Conservation (phyloP, 2,888 invertebrate species). For the Rhagophthalmus giganteus region DNA sequence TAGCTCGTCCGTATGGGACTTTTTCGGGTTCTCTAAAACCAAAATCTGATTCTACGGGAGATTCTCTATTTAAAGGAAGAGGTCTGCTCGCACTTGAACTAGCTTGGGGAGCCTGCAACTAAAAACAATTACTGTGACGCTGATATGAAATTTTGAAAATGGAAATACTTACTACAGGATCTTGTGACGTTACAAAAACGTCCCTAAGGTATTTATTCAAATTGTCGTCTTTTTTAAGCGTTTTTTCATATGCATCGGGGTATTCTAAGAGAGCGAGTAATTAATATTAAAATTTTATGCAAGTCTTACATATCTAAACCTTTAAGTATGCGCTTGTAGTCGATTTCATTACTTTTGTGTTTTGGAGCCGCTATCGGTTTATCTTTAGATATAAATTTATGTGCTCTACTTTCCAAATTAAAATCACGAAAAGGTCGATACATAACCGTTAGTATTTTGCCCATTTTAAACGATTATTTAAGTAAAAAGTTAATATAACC, state of each 20-base stretch:
- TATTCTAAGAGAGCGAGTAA: conserved; percentile 55
- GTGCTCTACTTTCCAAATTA: conserved; percentile 77
- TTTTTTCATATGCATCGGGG: conserved; percentile 64
- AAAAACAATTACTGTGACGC: too few species aligned
- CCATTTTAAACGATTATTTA: conserved; percentile 57
- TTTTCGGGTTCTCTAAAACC: conserved; percentile 69
- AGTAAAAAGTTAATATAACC: not conserved
- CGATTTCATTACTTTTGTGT: conserved; percentile 63
- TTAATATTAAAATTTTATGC: not conserved
- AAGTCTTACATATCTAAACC: conserved; percentile 45
- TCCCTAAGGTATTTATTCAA: conserved; percentile 68
- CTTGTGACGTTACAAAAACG: conserved; percentile 73
- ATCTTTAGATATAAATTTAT: conserved; percentile 67
- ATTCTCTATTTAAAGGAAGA: conserved; percentile 62
- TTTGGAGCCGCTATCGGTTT: conserved; percentile 68
- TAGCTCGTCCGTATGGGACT: conserved; percentile 65
- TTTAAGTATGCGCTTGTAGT: conserved; percentile 66
- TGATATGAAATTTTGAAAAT: too few species aligned
- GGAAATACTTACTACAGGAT: conserved; percentile 47
- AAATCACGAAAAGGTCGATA: conserved; percentile 66
- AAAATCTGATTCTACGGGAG: conserved; percentile 62
- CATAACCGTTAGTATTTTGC: conserved; percentile 64
- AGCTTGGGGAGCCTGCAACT: too few species aligned
- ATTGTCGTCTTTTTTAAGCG: conserved; percentile 64
- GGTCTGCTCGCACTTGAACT: conserved; percentile 54